A percentile compares a stretch with the other conserved stretches of the same genome.
Evolutionary conservation across 1,140 invertebrate species (phyloP).

Genomic region (Prorops nasuta): DNA sequence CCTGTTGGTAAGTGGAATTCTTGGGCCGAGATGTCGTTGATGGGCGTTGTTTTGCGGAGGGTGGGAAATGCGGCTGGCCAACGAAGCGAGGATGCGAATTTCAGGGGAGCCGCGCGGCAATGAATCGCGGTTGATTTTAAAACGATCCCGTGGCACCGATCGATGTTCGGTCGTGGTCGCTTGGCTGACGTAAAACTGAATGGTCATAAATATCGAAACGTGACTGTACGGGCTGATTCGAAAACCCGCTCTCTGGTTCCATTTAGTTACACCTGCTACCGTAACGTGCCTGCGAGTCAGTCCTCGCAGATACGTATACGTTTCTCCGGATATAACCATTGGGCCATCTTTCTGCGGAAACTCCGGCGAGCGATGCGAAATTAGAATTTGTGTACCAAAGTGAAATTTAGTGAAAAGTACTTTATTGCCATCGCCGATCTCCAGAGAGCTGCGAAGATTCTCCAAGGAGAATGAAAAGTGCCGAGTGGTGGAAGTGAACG

Average conservation of each 20-base stretch:
- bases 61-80: no score
- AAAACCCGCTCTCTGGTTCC: constrained; percentile 7
- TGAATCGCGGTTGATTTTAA: constrained; percentile 8
- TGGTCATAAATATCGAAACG: constrained; percentile 25
- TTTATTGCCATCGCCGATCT: background rate
- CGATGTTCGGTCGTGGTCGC: constrained; percentile 17
- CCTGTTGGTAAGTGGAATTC: no score
- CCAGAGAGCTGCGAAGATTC: background rate
- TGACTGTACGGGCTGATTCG: constrained; percentile 26
- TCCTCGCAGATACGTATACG: no score
- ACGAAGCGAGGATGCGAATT: constrained; percentile 16
- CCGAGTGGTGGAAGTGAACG: constrained; percentile 10
- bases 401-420: background rate
- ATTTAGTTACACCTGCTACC: constrained; percentile 25
- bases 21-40: no score
- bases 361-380: background rate
- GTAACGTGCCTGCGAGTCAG: no score
- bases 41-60: no score
- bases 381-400: background rate
- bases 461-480: constrained; percentile 6
- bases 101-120: constrained; percentile 13
- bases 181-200: background rate
- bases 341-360: no score
- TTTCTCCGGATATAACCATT: no score
- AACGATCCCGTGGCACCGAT: constrained; percentile 13